Evolutionary conservation across 2,113 vertebrate species (phyloP).

Genomic region (Pygoscelis adeliae): DNA sequence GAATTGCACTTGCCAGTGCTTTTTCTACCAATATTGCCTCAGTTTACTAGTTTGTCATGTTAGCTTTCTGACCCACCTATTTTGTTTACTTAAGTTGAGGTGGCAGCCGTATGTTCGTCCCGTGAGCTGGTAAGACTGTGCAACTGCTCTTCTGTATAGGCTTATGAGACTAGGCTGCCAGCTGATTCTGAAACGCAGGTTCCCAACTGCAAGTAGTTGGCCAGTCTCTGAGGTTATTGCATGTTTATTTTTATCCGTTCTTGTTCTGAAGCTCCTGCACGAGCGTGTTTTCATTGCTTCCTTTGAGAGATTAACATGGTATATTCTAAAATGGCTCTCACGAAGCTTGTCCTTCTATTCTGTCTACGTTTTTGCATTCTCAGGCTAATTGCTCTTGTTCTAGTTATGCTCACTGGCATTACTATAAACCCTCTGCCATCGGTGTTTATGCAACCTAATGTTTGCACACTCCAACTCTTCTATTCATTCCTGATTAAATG

Average conservation of each 20-base stretch:
- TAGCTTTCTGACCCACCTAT: not conserved
- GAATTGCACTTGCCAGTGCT: not conserved
- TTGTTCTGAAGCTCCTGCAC: not conserved
- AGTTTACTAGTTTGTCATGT: not conserved
- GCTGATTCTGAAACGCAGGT: not conserved
- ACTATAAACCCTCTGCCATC: conserved; percentile 20
- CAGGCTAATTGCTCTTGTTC: conserved; percentile 28
- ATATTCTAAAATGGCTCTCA: not conserved
- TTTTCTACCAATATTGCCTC: not conserved
- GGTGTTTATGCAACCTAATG: conserved; percentile 32
- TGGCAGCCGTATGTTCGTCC: not conserved
- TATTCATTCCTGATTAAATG: conserved; percentile 30
- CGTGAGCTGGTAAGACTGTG: not conserved
- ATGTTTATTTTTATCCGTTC: not conserved
- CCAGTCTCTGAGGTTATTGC: not conserved
- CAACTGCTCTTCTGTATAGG: not conserved
- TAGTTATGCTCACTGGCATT: conserved; percentile 23
- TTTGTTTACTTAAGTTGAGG: not conserved
- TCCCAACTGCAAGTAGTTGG: not conserved
- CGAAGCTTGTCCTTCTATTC: conserved; percentile 3
- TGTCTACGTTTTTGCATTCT: conserved; percentile 17
- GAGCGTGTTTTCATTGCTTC: not conserved
- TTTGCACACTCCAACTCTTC: conserved; percentile 39
- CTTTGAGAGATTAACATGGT: conserved; percentile 11
- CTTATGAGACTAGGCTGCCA: not conserved